phyloP scores from a whole-genome alignment of 2,797 vertebrate species.

The Pelobates cultripes region DNA sequence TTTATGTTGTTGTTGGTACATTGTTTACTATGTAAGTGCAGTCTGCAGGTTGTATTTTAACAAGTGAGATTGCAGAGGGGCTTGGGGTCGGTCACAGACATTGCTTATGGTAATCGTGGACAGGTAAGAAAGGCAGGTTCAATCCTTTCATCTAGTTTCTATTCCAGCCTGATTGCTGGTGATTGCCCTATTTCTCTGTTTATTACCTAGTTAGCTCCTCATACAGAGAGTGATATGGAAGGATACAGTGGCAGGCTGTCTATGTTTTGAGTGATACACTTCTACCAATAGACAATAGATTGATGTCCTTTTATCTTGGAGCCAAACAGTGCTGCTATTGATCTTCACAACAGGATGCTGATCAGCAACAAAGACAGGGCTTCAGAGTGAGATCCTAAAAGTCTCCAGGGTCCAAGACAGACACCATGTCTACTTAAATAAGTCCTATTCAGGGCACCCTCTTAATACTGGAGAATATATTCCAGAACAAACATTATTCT shows the following conservation, averaged over 20 bases:
- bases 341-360: constrained; percentile 38
- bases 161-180: not conserved
- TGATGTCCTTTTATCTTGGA: not conserved
- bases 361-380: constrained; percentile 7
- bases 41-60: too few relatives aligned
- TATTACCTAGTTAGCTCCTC: not conserved
- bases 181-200: not conserved
- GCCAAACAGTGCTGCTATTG: constrained; percentile 22
- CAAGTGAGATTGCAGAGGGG: not conserved
- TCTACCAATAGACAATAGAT: not conserved
- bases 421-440: too few relatives aligned
- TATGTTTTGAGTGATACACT: constrained; percentile 9
- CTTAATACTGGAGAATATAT: not conserved
- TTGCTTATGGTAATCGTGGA: not conserved
- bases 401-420: too few relatives aligned
- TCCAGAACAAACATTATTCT: too few relatives aligned
- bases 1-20: too few relatives aligned
- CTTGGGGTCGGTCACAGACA: not conserved
- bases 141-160: not conserved
- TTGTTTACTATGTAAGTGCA: too few relatives aligned
- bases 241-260: constrained; percentile 5
- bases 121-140: not conserved
- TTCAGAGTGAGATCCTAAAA: constrained; percentile 1
- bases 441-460: not conserved
- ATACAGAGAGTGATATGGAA: not conserved